A percentile compares a stretch with the other conserved stretches of the same genome.
These are phyloP conservation scores for Pseudococcus longispinus DNA, from an alignment of 2,888 invertebrate genomes.

Conservation along the genomic window DNA sequence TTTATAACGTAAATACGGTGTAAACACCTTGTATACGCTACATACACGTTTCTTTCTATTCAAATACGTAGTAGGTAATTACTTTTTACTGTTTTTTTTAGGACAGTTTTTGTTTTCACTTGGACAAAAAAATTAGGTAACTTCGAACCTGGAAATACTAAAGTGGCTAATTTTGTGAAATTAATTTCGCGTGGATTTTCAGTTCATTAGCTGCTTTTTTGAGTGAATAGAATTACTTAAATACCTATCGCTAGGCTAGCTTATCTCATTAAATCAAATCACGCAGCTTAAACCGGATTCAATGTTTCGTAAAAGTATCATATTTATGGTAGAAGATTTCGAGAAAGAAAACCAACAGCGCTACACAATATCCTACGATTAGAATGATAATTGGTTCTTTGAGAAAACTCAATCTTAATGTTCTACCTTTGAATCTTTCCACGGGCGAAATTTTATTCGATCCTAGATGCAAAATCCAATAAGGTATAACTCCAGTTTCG, in stretches of 20 bases:
- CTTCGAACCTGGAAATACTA: background rate
- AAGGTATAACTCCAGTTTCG: slow-evolving; percentile 58
- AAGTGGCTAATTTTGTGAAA: background rate
- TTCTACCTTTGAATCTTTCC: slow-evolving; percentile 58
- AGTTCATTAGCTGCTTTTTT: background rate
- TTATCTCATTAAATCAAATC: background rate
- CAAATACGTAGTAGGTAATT: slow-evolving; percentile 16
- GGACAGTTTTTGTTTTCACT: slow-evolving; percentile 18
- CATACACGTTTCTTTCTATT: slow-evolving; percentile 1
- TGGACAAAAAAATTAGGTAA: background rate
- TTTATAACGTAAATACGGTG: slow-evolving; percentile 42
- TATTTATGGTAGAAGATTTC: slow-evolving; percentile 56
- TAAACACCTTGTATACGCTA: slow-evolving; percentile 1
- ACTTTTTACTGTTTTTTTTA: slow-evolving; percentile 28
- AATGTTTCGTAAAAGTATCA: background rate
- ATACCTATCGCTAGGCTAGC: background rate
- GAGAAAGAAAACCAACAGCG: slow-evolving; percentile 47
- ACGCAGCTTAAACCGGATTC: background rate
- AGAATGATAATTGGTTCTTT: slow-evolving; percentile 58
- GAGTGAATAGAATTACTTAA: background rate
- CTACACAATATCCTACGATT: slow-evolving; percentile 53
- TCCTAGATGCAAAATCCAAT: slow-evolving; percentile 58
- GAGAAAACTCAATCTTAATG: slow-evolving; percentile 53
- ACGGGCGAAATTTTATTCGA: slow-evolving; percentile 58
- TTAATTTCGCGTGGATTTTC: background rate